Evolutionary conservation across 2,888 invertebrate species (phyloP), one percentile per base, ranked within the genome.

Genomic region (Latheticus oryzae): DNA sequence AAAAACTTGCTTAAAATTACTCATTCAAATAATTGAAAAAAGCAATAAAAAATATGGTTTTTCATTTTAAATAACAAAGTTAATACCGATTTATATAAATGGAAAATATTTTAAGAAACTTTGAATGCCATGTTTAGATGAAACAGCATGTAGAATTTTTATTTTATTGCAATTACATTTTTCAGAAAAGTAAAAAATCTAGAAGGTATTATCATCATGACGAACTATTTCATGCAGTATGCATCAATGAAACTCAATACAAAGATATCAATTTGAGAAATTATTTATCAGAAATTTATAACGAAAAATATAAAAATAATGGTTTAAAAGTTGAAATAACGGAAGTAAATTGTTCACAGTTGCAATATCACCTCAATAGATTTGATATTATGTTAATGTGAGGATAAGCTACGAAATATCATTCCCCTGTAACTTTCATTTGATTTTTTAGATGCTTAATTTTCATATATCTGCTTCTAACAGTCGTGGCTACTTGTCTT

Each of bases 131-230:
- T n/a, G n/a, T n/a, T n/a, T n/a, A n/a, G n/a, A n/a, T n/a, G n/a
- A n/a, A n/a, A n/a, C n/a, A n/a, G n/a, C n/a, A n/a, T n/a, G n/a
- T n/a, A n/a, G n/a, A n/a, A n/a, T n/a, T n/a, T n/a, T n/a, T n/a
- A n/a, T n/a, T n/a, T n/a, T n/a, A n/a, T n/a, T n/a, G n/a, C n/a
- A n/a, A n/a, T n/a, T 7, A 28, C 28, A 33, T 9, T 33, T 38
- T 28, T 4, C 15, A 56, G 50, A 21, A 56, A 40, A 56, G 37
- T 1, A 57, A 57, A 35, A 43, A 52, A 7, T 61, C 63, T 2
- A 61, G 45, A 26, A 30, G 48, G n/a, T 45, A 64, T n/a, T 69
- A 69, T 24, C 64, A 68, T 43, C 67, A 68, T 28, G 60, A 65
- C 12, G 64, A 65, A 37, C 43, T 69, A 3, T 65, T 58, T 42